These are phyloP conservation scores for Boleophthalmus pectinirostris DNA, from an alignment of 2,113 vertebrate species.

Conservation along the genomic window DNA sequence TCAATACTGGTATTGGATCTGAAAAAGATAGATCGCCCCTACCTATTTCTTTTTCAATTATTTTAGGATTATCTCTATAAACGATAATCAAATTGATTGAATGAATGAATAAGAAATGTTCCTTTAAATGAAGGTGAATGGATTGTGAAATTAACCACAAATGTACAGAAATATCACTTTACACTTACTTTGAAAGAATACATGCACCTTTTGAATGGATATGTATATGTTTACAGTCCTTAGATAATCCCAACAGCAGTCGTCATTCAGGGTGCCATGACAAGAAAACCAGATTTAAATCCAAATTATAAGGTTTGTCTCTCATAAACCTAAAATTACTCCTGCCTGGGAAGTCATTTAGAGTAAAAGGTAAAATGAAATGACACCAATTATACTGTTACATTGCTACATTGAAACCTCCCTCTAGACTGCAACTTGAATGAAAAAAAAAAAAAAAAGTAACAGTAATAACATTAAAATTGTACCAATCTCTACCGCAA, in stretches of 20 bases:
- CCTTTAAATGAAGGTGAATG: background rate
- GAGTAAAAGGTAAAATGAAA: background rate
- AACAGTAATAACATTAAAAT: background rate
- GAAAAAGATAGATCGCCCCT: too few relatives aligned
- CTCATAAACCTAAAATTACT: background rate
- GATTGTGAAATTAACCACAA: background rate
- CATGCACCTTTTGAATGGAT: too few relatives aligned
- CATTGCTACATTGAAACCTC: too few relatives aligned
- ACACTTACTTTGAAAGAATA: too few relatives aligned
- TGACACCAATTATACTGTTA: background rate
- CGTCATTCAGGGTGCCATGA: background rate
- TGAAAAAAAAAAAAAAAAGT: background rate
- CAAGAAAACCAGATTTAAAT: background rate
- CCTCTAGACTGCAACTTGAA: too few relatives aligned
- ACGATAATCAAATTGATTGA: background rate
- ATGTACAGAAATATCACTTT: background rate
- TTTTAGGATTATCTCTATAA: too few relatives aligned
- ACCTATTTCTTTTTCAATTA: too few relatives aligned
- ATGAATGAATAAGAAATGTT: too few relatives aligned
- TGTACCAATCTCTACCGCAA: background rate
- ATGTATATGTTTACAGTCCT: too few relatives aligned
- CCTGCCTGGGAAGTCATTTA: background rate
- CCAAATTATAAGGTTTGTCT: background rate
- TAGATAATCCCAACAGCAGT: background rate
- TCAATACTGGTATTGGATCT: too few relatives aligned